Base-by-base conservation (phyloP, 1,140 invertebrate genomes). In the Heliothis subflexa region DNA sequence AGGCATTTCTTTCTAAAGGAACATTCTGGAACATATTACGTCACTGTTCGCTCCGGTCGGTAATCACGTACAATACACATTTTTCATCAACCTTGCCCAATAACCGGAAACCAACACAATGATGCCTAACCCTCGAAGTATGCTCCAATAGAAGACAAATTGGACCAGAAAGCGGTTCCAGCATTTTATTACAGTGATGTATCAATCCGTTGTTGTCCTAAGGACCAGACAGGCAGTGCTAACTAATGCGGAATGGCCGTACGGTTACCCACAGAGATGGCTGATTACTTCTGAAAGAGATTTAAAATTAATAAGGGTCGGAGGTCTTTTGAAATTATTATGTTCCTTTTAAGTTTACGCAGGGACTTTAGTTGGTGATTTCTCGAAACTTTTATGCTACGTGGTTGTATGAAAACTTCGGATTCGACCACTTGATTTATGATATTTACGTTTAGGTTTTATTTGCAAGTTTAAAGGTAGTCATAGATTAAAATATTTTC, bases 121-220 rank as follows among this genome's bases (percentile, higher is more conserved):
- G 47, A 70, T 49, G 21, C 11, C 33, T 52, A 70, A 50, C 66
- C 62, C 47, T 50, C 25, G 33, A 62, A 62, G n/a, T 47, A 25
- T 52, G 21, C 12, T 50, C 45, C 64, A 3, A 50, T 52, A 9
- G 47, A 70, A 70, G 66, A 70, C 66, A 70, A 52, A 70, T 70
- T 28, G 21, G 13, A 50, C 10, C 21, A 49, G 18, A n/a, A 49
- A 52, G 66, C 21, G 66, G 66, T 70, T 70, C 50, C 12, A 70
- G 66, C 18, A 70, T 70, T 70, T 70, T 70, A 70, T 70, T 70
- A 52, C 21, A 28, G 21, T 10, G 21, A 70, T 70, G 66, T 70
- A 70, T 66, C 62, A 49, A 40, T 40, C 2, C 61, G 13, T 59
- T 25, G 16, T 59, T 21, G 57, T 59, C 62, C 64, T 11, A 40